Evolutionary conservation across 2,888 invertebrate genomes (phyloP).

Genomic region (Callyntrura guangdongensis): DNA sequence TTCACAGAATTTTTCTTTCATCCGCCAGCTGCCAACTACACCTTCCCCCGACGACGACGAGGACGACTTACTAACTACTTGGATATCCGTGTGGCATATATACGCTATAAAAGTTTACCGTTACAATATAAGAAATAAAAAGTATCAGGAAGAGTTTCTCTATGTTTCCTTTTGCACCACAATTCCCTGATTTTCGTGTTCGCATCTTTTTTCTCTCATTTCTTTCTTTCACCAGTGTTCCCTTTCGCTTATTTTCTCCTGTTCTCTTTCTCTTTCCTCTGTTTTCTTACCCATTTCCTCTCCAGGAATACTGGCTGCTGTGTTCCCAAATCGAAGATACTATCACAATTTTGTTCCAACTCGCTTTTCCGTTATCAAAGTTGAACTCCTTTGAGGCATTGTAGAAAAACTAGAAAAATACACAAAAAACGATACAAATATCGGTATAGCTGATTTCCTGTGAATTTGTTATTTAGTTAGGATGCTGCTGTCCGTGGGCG

Average conservation of each 20-base stretch:
- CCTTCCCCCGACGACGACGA: not conserved
- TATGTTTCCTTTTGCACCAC: slow-evolving; percentile 42
- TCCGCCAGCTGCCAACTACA: slow-evolving; percentile 57
- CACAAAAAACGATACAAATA: slow-evolving; percentile 9
- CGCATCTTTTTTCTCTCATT: slow-evolving; percentile 10
- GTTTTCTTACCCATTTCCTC: not conserved
- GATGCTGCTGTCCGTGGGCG: not conserved
- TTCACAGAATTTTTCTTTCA: slow-evolving; percentile 56
- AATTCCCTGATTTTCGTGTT: slow-evolving; percentile 46
- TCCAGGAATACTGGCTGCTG: not conserved
- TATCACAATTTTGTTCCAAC: slow-evolving; percentile 35
- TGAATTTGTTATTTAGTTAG: not conserved
- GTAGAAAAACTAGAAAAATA: slow-evolving; percentile 28
- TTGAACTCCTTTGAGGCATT: slow-evolving; percentile 57
- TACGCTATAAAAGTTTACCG: not conserved
- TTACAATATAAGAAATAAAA: not conserved
- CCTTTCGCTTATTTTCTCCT: slow-evolving; percentile 42
- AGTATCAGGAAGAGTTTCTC: slow-evolving; percentile 12
- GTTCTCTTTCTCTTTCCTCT: not conserved
- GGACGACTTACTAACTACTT: not conserved
- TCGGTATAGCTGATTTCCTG: not conserved
- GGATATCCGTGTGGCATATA: not conserved
- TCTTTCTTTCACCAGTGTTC: slow-evolving; percentile 37
- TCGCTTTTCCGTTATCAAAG: slow-evolving; percentile 1
- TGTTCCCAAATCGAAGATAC: slow-evolving; percentile 43